Percentiles rank a stretch among this genome's conserved stretches.
These are phyloP conservation scores for Dicrurus megarhynchus DNA, from an alignment of 2,113 vertebrate genomes.

Conservation along the genomic window DNA sequence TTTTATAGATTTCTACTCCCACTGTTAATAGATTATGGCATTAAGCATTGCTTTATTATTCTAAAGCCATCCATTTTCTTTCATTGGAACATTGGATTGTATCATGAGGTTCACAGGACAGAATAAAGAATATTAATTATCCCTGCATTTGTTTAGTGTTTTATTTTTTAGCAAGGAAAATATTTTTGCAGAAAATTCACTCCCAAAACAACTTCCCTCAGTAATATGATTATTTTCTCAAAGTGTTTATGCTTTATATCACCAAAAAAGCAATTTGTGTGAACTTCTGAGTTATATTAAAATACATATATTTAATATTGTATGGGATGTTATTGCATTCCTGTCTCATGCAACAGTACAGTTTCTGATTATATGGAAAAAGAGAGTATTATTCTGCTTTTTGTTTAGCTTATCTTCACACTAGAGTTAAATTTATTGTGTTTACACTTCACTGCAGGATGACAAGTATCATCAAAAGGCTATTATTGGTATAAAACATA, in stretches of 20 bases:
- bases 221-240: not conserved
- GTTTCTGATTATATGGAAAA: not conserved
- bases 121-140: not conserved
- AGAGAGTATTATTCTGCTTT: not conserved
- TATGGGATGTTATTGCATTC: not conserved
- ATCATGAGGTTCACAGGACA: not conserved
- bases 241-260: not conserved
- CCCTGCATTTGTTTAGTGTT: not conserved
- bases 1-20: not conserved
- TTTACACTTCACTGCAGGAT: constrained; percentile 18
- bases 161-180: not conserved
- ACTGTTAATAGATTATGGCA: not conserved
- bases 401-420: not conserved
- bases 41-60: not conserved
- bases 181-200: not conserved
- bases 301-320: not conserved
- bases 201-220: not conserved
- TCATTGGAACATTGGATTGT: not conserved
- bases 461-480: not conserved
- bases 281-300: not conserved
- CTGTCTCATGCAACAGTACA: not conserved
- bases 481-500: not conserved
- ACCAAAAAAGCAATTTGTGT: not conserved
- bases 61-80: not conserved
- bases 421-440: not conserved